These are phyloP conservation scores for Lemur catta DNA, from an alignment of 2,797 vertebrate species.

Conservation along the genomic window DNA sequence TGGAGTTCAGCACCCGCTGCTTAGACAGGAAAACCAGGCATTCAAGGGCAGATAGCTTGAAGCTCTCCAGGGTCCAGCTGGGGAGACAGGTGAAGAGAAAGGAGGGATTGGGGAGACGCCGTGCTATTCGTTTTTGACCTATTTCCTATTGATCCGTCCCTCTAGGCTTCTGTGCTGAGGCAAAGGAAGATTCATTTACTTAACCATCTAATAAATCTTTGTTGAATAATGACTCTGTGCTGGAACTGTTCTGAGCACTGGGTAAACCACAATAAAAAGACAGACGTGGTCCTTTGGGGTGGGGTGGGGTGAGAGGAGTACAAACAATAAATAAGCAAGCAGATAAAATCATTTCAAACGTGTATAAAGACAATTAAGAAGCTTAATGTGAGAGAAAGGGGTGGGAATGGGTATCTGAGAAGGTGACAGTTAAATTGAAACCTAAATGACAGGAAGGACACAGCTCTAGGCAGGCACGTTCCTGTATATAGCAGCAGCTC, in stretches of 20 bases:
- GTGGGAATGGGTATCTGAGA: not conserved
- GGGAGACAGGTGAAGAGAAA: not conserved
- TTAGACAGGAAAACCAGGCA: not conserved
- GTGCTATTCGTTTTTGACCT: not conserved
- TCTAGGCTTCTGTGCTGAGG: not conserved
- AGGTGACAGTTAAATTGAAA: not conserved
- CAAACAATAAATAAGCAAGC: not conserved
- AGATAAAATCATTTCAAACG: not conserved
- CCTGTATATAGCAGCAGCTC: fast-evolving
- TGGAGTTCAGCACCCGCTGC: not conserved
- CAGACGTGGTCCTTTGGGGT: not conserved
- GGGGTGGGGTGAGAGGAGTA: not conserved
- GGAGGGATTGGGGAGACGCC: not conserved
- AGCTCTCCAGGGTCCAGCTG: not conserved
- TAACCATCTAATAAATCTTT: not conserved
- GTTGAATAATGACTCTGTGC: not conserved
- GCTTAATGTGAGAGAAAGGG: not conserved
- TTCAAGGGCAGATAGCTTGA: not conserved
- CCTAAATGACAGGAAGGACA: not conserved
- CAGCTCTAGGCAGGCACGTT: not conserved
- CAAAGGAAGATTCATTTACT: not conserved
- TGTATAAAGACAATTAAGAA: not conserved
- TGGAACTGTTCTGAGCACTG: not conserved
- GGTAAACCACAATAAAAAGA: not conserved
- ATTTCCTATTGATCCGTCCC: not conserved